These are phyloP conservation scores for Uria lomvia DNA, from an alignment of 2,113 vertebrate genomes.

Conservation along the genomic window DNA sequence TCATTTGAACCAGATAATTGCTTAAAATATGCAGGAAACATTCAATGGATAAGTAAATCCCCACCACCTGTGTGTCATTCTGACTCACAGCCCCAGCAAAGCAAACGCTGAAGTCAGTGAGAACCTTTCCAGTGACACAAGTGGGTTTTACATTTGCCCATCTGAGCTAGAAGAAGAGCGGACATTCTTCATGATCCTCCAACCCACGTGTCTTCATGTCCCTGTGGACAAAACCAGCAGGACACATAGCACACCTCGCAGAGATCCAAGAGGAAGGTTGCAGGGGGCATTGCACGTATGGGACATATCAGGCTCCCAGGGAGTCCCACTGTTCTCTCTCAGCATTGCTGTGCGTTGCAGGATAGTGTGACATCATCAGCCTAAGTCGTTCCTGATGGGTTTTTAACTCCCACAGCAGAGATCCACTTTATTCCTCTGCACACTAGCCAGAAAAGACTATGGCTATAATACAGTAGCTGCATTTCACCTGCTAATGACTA, in stretches of 20 bases:
- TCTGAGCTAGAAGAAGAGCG: background rate
- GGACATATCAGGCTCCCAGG: background rate
- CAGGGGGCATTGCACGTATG: fast-evolving
- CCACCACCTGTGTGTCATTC: background rate
- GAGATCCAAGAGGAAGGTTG: background rate
- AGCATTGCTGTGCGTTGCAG: background rate
- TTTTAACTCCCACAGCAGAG: background rate
- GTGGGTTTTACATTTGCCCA: background rate
- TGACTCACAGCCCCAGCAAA: background rate
- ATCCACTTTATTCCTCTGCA: background rate
- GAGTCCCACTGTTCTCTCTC: background rate
- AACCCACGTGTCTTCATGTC: background rate
- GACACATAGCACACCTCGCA: background rate
- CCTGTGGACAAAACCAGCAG: background rate
- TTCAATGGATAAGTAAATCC: background rate
- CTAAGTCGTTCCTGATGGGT: background rate
- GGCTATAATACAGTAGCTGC: background rate
- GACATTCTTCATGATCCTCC: background rate
- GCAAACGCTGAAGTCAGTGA: background rate
- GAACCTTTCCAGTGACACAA: background rate
- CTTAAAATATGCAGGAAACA: background rate
- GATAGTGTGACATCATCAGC: background rate
- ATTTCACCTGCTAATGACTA: background rate
- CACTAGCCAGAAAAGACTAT: background rate
- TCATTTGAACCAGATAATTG: background rate